Evolutionary conservation across 2,888 invertebrate genomes (phyloP), one percentile per base, ranked within the genome.

Genomic region (Cheiracanthium punctorium): DNA sequence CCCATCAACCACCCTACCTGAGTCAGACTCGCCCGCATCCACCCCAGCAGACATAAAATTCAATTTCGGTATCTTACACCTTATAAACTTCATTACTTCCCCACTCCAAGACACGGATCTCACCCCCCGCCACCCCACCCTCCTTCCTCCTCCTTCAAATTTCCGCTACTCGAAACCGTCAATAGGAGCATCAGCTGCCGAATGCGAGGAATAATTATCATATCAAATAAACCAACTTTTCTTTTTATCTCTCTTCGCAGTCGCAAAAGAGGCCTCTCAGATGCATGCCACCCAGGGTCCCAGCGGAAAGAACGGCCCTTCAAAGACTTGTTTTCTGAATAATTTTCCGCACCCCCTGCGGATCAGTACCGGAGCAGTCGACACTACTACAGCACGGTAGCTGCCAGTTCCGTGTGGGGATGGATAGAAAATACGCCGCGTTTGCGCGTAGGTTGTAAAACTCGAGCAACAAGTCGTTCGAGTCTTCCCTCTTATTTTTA

Each of bases 311-410:
- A 24, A 28, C 75, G 79, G 77, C 79, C 65, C 73, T 82, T 82
- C 82, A 82, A 82, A 85, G 84, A 85, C 84, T 80, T 84, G 79
- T 84, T 84, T 72, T 73, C 79, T 52, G 82, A 85, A 85, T 85
- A 79, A 85, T 85, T 85, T 67, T 74, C 37, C 32, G n/a, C 30
- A 69, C 79, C 84, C 79, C 84, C 79, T 67, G 58, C 43, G 70
- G 75, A 71, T 24, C n/a, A 8, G 20, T n/a, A 32, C 33, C 65
- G 28, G 14, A 71, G 69, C 64, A 69, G n/a, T 2, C 58, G 17
- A 70, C 58, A 20, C 29, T 32, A 74, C 58, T 8, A 70, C 58
- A 20, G 20, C 24, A 74, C 28, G 65, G 30, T 37, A 41, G 30
- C 48, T 17, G 37, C 20, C n/a, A 43, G 43, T 33, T 1, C 20